Conservation (phyloP, 2,797 vertebrate species). For the Cephalopachus bancanus region DNA sequence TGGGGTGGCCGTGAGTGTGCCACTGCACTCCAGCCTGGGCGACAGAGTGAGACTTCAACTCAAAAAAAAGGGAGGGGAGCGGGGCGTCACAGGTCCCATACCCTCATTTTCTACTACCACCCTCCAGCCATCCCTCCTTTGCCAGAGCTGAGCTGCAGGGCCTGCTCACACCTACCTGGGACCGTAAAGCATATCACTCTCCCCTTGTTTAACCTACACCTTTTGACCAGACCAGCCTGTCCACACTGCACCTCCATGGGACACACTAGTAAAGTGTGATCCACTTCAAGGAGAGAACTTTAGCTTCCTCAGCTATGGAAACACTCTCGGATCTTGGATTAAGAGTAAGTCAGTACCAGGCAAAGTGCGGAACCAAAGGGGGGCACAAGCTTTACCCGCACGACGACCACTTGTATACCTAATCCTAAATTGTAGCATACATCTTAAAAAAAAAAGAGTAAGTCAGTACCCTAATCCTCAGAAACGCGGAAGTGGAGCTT, state of each 20-base stretch:
- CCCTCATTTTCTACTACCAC: not conserved
- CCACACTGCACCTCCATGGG: not conserved
- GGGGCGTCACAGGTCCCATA: not conserved
- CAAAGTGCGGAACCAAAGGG: no score
- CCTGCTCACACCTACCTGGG: not conserved
- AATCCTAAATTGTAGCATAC: no score
- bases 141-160: not conserved
- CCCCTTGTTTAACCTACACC: not conserved
- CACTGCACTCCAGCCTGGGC: no score
- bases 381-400: no score
- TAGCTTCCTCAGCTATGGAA: not conserved
- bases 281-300: not conserved
- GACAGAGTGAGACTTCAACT: no score
- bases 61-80: no score
- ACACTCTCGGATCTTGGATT: not conserved
- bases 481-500: fast-evolving
- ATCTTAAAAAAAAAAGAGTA: no score
- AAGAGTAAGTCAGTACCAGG: not conserved
- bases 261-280: not conserved
- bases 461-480: not conserved
- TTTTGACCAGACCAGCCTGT: not conserved
- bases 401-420: no score
- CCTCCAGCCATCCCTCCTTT: not conserved
- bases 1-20: no score
- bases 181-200: fast-evolving